Evolutionary conservation across 2,888 invertebrate species (phyloP).

Genomic region (Nasonia oneida): DNA sequence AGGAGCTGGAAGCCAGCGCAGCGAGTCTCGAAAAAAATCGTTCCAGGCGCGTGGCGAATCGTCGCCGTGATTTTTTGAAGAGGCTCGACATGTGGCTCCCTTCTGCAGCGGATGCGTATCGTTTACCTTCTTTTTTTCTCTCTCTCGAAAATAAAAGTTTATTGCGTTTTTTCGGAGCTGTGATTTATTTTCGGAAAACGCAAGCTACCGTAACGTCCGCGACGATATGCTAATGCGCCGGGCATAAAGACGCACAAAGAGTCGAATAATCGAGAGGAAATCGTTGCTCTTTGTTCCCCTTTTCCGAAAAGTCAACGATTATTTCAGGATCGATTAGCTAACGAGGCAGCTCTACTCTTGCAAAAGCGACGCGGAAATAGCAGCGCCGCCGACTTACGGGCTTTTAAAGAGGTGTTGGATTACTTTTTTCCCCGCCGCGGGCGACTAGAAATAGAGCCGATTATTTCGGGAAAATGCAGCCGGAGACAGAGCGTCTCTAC

Average conservation of each 20-base stretch:
- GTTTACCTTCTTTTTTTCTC: not conserved
- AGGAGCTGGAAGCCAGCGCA: too few relatives aligned
- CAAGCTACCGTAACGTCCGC: not conserved
- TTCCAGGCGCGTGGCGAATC: constrained; percentile 24
- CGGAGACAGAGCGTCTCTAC: not conserved
- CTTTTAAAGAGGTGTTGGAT: constrained; percentile 48
- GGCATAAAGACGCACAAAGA: too few relatives aligned
- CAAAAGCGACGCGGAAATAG: constrained; percentile 9
- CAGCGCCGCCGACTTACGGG: not conserved
- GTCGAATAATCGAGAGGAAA: too few relatives aligned
- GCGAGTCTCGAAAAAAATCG: not conserved
- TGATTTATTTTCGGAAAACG: too few relatives aligned
- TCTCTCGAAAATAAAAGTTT: too few relatives aligned
- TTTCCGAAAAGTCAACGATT: not conserved
- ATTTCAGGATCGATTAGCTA: not conserved
- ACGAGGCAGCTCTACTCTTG: not conserved
- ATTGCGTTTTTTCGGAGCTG: too few relatives aligned
- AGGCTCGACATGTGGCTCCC: not conserved
- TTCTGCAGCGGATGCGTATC: not conserved
- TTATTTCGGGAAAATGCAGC: constrained; percentile 40
- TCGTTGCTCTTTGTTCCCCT: not conserved
- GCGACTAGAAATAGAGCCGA: constrained; percentile 28
- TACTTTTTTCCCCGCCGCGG: constrained; percentile 19
- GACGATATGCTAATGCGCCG: too few relatives aligned
- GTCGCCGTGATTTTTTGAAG: not conserved